These are phyloP conservation scores for Latrodectus geometricus DNA, from an alignment of 1,140 invertebrate species.

Conservation along the genomic window DNA sequence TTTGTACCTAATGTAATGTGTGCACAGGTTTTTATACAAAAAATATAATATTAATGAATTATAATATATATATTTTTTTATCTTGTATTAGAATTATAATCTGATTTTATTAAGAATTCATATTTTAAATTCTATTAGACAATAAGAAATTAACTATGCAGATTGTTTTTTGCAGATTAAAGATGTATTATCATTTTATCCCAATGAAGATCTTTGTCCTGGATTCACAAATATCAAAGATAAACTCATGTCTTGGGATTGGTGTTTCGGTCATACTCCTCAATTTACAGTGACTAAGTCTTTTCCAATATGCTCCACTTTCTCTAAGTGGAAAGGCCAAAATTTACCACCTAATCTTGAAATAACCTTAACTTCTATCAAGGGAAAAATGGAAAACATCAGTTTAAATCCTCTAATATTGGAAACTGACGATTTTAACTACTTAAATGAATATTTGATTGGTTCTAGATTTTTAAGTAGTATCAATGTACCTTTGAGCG, in stretches of 20 bases:
- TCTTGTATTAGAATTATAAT: not conserved
- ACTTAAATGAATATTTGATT: constrained; percentile 2
- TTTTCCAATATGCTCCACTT: constrained; percentile 29
- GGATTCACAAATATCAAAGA: constrained; percentile 77
- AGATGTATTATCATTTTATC: constrained; percentile 76
- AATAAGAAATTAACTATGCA: not conserved
- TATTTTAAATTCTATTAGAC: not conserved
- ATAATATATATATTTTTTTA: not conserved
- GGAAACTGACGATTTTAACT: not conserved
- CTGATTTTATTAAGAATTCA: not conserved
- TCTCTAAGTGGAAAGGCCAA: not conserved
- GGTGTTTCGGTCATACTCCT: constrained; percentile 89
- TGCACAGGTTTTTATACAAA: not conserved
- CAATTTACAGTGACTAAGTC: constrained; percentile 74
- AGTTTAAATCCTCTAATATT: constrained; percentile 30
- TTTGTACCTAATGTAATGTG: not conserved
- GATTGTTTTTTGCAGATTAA: constrained; percentile 70
- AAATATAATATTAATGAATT: not conserved
- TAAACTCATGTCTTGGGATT: constrained; percentile 84
- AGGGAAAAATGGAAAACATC: constrained; percentile 35
- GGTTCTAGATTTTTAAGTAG: not conserved
- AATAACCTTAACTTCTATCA: constrained; percentile 2
- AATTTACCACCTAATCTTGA: not conserved
- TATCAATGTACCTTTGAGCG: not conserved
- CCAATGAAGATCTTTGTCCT: constrained; percentile 87